Percentiles rank a stretch among this genome's conserved stretches.
Evolutionary conservation across 2,888 invertebrate species (phyloP).

Genomic region (Tolmerus cingulatus): DNA sequence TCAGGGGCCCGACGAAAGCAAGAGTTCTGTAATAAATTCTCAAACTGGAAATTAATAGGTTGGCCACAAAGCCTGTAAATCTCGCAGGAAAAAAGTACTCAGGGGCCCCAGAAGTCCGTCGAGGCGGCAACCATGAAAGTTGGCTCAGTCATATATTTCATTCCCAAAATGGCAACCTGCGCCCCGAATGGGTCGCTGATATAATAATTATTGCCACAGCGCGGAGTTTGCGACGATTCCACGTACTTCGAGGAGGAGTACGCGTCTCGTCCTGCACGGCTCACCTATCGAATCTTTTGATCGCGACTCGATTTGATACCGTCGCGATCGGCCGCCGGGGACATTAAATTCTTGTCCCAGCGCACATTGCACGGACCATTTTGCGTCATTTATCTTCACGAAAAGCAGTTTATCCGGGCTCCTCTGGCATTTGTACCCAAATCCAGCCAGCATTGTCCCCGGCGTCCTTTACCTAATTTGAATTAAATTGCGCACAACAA

Average conservation of each 20-base stretch:
- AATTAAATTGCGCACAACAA: slow-evolving; percentile 16
- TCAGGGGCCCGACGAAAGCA: not conserved
- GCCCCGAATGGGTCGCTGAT: not conserved
- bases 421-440: not conserved
- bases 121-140: slow-evolving; percentile 29
- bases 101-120: not conserved
- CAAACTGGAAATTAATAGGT: not conserved
- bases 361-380: not conserved
- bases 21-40: not conserved
- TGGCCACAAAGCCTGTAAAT: not conserved
- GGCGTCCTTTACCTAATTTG: slow-evolving; percentile 32
- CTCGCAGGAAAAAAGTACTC: not conserved
- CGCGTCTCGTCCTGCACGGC: not conserved
- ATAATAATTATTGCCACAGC: not conserved
- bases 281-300: slow-evolving; percentile 21
- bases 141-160: slow-evolving; percentile 17
- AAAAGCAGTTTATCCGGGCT: not conserved
- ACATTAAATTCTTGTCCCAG: not conserved
- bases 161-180: slow-evolving; percentile 26
- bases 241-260: not conserved
- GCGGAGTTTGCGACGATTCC: not conserved
- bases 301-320: not conserved
- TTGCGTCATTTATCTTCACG: slow-evolving; percentile 8
- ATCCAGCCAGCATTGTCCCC: slow-evolving; percentile 1
- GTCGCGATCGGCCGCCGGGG: not conserved